A percentile compares a stretch with the other conserved stretches of the same genome.
phyloP scores from a whole-genome alignment of 2,797 vertebrate species.

The Erpetoichthys calabaricus region DNA sequence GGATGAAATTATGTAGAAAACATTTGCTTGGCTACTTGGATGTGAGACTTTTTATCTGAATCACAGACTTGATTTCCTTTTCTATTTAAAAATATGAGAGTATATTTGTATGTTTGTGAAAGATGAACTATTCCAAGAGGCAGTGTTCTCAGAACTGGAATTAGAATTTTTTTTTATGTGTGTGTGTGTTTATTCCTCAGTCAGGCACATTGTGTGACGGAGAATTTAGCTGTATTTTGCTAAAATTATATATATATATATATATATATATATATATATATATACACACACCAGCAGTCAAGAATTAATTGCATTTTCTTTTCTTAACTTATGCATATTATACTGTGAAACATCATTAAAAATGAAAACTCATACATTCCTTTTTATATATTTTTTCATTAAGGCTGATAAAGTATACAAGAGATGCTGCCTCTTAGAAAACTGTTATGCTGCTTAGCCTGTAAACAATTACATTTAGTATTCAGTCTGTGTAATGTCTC shows the following conservation, averaged over 20 bases:
- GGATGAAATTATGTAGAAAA: no score
- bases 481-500: slow-evolving; percentile 58
- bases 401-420: slow-evolving; percentile 36
- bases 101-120: slow-evolving; percentile 31
- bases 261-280: slow-evolving; percentile 1
- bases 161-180: not conserved
- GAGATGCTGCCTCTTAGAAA: slow-evolving; percentile 41
- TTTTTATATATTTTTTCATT: slow-evolving; percentile 31
- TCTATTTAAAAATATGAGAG: slow-evolving; percentile 21
- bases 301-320: slow-evolving; percentile 42
- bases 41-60: no score
- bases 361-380: slow-evolving; percentile 27
- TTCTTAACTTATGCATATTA: slow-evolving; percentile 35
- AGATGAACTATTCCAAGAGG: slow-evolving; percentile 14
- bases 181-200: no score
- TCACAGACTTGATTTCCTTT: no score
- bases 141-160: slow-evolving; percentile 21
- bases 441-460: slow-evolving; percentile 40
- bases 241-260: slow-evolving; percentile 33
- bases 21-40: no score
- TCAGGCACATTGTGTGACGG: no score
- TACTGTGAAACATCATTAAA: slow-evolving; percentile 45
- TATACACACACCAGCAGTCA: slow-evolving; percentile 57
- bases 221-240: slow-evolving; percentile 27
- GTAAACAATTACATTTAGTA: slow-evolving; percentile 50